These are phyloP conservation scores for Cairina moschata DNA, from an alignment of 2,113 vertebrate genomes.

Conservation along the genomic window DNA sequence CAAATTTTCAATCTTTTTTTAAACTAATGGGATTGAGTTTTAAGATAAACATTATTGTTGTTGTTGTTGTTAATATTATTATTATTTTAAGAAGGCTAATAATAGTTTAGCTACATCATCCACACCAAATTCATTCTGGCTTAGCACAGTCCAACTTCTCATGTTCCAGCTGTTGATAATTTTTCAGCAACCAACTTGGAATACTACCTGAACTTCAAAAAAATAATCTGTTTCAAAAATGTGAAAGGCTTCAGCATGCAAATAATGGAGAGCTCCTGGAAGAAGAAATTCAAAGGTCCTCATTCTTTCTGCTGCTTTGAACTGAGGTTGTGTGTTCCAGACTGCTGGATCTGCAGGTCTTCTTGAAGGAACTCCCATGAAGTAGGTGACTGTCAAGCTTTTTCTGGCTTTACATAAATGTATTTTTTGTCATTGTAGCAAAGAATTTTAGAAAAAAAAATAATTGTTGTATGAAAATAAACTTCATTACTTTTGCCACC, in stretches of 20 bases:
- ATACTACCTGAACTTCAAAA: slow-evolving; percentile 17
- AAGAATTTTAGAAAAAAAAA: background rate
- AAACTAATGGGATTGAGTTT: slow-evolving; percentile 59
- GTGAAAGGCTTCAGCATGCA: background rate
- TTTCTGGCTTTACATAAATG: background rate
- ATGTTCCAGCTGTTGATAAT: slow-evolving; percentile 40
- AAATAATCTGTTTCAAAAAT: background rate
- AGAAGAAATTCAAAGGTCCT: background rate
- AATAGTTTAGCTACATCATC: slow-evolving; percentile 50
- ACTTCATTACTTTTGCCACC: background rate
- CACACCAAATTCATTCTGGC: slow-evolving; percentile 50
- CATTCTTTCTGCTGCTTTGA: slow-evolving; percentile 2
- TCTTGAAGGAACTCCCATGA: background rate
- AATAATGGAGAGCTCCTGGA: background rate
- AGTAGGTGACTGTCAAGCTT: background rate
- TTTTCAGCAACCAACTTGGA: slow-evolving; percentile 47
- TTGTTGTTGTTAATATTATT: too few species aligned
- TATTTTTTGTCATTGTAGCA: background rate
- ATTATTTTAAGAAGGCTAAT: slow-evolving; percentile 37
- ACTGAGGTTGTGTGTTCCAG: background rate
- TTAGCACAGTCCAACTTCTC: slow-evolving; percentile 55
- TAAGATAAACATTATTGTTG: background rate
- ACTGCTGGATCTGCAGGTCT: background rate
- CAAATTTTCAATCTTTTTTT: slow-evolving; percentile 69
- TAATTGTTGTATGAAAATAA: background rate